These are phyloP conservation scores for Coenonympha glycerion DNA, from an alignment of 2,888 invertebrate genomes.

Conservation along the genomic window DNA sequence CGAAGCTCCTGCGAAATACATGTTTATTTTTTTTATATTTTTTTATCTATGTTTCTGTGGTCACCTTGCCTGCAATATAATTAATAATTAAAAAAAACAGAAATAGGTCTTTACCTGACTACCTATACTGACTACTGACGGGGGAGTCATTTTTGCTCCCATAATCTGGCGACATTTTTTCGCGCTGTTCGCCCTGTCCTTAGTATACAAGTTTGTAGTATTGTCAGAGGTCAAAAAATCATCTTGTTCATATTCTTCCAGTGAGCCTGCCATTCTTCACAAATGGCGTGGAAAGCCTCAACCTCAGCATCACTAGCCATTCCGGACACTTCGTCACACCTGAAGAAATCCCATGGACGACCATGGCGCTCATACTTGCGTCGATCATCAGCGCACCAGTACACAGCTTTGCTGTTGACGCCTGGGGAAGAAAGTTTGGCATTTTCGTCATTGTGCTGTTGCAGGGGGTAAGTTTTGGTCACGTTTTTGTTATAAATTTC, in stretches of 20 bases:
- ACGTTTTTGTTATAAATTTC: background rate
- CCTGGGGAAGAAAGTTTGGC: constrained; percentile 47
- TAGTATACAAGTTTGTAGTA: too few species aligned
- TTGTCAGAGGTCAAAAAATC: too few species aligned
- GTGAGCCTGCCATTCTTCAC: constrained; percentile 60
- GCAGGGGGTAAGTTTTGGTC: constrained; percentile 56
- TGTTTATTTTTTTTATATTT: too few species aligned
- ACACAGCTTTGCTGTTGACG: constrained; percentile 43
- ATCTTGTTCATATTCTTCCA: constrained; percentile 34
- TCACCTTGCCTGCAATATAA: too few species aligned
- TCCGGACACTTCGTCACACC: constrained; percentile 42
- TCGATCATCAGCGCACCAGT: constrained; percentile 42
- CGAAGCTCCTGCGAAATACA: too few species aligned
- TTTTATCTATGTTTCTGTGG: too few species aligned
- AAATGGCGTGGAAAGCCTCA: constrained; percentile 51
- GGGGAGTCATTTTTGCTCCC: too few species aligned
- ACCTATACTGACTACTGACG: too few species aligned
- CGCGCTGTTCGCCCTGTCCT: too few species aligned
- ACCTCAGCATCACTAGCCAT: constrained; percentile 45
- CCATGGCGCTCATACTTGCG: constrained; percentile 44
- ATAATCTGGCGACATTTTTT: too few species aligned
- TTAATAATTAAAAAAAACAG: too few species aligned
- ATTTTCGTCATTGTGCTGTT: constrained; percentile 49
- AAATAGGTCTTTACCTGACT: too few species aligned
- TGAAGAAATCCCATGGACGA: constrained; percentile 48